These are phyloP conservation scores for Varanus salvator DNA, from an alignment of 2,113 vertebrate species.

Conservation along the genomic window DNA sequence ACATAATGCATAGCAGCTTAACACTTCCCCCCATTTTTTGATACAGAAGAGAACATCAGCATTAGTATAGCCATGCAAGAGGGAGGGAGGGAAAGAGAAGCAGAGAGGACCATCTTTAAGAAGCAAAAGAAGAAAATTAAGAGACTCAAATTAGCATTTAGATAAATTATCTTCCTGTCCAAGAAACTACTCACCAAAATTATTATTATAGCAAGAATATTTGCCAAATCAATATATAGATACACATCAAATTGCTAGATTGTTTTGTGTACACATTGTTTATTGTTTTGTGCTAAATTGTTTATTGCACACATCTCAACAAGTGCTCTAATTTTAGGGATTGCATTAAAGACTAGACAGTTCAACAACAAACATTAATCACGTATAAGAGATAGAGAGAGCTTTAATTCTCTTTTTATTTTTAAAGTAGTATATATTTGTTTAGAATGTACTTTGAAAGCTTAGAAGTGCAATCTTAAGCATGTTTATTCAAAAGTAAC, in stretches of 20 bases:
- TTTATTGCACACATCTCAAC: neutral
- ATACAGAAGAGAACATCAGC: neutral
- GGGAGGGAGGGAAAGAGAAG: neutral
- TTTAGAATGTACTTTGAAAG: slow-evolving; percentile 77
- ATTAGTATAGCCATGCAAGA: neutral
- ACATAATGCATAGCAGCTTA: neutral
- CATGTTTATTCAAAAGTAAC: neutral
- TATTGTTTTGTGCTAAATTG: no score
- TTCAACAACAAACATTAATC: slow-evolving; percentile 58
- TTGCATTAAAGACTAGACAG: slow-evolving; percentile 8
- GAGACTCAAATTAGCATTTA: neutral
- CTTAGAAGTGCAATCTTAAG: slow-evolving; percentile 40
- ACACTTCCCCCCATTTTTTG: neutral
- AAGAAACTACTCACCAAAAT: neutral
- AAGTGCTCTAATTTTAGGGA: neutral
- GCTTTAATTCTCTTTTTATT: slow-evolving; percentile 32
- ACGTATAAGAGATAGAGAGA: slow-evolving; percentile 12
- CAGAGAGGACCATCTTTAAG: neutral
- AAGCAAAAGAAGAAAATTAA: neutral
- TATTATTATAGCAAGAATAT: neutral
- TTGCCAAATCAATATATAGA: neutral
- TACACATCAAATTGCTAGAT: neutral
- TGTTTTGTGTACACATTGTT: no score
- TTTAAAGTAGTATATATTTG: slow-evolving; percentile 62
- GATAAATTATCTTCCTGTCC: neutral